These are phyloP conservation scores for Python bivittatus DNA, from an alignment of 2,113 vertebrate species.

Conservation along the genomic window DNA sequence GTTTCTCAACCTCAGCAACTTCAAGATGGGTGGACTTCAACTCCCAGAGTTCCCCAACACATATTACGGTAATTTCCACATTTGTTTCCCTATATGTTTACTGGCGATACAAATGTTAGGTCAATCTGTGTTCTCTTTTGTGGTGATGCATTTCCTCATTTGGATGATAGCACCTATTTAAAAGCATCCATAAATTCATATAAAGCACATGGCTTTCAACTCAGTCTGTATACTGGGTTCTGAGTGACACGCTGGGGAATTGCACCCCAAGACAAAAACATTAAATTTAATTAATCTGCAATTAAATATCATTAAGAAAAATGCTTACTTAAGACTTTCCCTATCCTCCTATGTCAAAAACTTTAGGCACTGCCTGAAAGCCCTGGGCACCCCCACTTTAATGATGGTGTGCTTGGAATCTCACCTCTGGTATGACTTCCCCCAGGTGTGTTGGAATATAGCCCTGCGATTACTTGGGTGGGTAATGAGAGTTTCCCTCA, in stretches of 20 bases:
- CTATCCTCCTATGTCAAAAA: too few species aligned
- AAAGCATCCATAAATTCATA: background rate
- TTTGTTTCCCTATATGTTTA: background rate
- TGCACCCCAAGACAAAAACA: background rate
- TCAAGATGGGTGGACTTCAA: background rate
- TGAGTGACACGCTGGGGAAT: background rate
- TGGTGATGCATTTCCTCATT: background rate
- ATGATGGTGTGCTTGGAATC: background rate
- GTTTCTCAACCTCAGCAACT: background rate
- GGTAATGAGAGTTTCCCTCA: too few species aligned
- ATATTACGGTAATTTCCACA: background rate
- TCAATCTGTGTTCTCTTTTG: background rate
- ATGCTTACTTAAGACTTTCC: background rate
- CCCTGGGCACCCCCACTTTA: too few species aligned
- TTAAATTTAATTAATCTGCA: background rate
- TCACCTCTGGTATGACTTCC: background rate
- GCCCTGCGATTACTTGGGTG: too few species aligned
- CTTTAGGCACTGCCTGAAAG: too few species aligned
- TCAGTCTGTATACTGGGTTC: background rate
- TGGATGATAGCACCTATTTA: background rate
- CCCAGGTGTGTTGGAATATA: too few species aligned
- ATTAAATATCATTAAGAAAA: background rate
- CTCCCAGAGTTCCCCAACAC: too few species aligned
- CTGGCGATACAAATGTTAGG: background rate
- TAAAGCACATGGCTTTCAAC: background rate